Evolutionary conservation across 2,797 vertebrate genomes (phyloP), one percentile per base, ranked within the genome.

Genomic region (Limnodromus scolopaceus): DNA sequence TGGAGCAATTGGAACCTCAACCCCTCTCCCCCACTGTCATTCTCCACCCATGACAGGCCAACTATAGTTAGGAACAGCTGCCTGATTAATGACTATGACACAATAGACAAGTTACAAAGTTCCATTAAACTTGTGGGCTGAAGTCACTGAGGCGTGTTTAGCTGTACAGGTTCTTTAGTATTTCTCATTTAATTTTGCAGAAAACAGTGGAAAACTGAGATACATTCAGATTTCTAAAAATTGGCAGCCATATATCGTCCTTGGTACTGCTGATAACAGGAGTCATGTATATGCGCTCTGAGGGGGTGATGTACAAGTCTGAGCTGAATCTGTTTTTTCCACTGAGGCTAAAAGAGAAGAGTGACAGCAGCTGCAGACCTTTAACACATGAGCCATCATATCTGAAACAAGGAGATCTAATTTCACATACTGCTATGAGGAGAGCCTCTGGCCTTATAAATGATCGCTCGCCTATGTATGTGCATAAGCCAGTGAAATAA

Each of bases 331-430:
- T 88, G 75, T 7, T 69, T 96, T 92, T 97, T 97, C 93, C 83
- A 95, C 32, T 80, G 69, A 57, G 39, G 68, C 84, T 92, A 43
- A 97, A 92, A 92, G 89, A 96, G 96, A 97, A 94, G 80, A 92
- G 94, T 90, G 81, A 87, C 91, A 98, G 97, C 97, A 98, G 97
- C 97, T 98, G 98, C 98, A 97, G 95, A 93, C 91, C 86, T 96
- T 93, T 95, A 96, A 98, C 87, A 97, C 92, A 96, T 83, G 96
- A 98, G 97, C 91, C 86, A 69, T 82, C 95, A 84, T 93, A 94
- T 98, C 92, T 96, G 94, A 98, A 97, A 97, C 92, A 95, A 96
- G 84, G 71, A 2, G 93, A 97, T 98, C 97, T 91, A 39, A 90
- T 98, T 97, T 98, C 98, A 97, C 87, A 91, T 89, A 41, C 72